Evolutionary conservation across 1,140 invertebrate species (phyloP), one percentile per base, ranked within the genome.

Genomic region (Aporrectodea caliginosa): DNA sequence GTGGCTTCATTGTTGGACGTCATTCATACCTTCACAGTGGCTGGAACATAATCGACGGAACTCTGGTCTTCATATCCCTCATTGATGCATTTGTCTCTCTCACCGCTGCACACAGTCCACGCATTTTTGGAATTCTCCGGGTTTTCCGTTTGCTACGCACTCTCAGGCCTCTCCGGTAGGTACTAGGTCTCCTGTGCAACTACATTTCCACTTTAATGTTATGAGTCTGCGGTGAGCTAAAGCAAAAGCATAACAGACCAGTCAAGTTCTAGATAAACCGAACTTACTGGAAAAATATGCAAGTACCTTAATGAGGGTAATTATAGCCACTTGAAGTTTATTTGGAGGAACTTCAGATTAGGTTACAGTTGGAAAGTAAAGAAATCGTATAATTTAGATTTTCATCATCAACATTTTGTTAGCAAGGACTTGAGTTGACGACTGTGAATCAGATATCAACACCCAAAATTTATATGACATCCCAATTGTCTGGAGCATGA

Each of bases 31-130:
- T 99, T 85, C 97, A 94, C 80, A 98, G 95, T 81, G 97, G 97
- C 27, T 99, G 98, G 98, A 99, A 99, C 88, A 94, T 98, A 79
- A 98, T 99, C 95, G 98, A 99, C 87, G 98, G 98, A 75, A 93
- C 94, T 75, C 92, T 99, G 73, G 98, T 99, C 77, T 93, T 95
- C 78, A 96, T 99, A 85, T 99, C 97, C 73, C 94, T 99, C 83
- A 93, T 99, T 82, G 98, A 99, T 90, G 90, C 98, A 83, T 89
- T 97, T 78, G 97, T 99, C 92, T 96, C 96, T 69, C 86, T 98
- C 43, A 91, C 97, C 81, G 96, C 95, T 35, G 92, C 94, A 82
- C 94, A 93, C 80, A 97, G 95, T 90, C 95, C 95, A 2, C 91
- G 93, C 87, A 99, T 99, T 89, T 99, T 99, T 90, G 97, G 95